Evolutionary conservation across 2,888 invertebrate species (phyloP), one percentile per base, ranked within the genome.

Genomic region (Cheilosia soror): DNA sequence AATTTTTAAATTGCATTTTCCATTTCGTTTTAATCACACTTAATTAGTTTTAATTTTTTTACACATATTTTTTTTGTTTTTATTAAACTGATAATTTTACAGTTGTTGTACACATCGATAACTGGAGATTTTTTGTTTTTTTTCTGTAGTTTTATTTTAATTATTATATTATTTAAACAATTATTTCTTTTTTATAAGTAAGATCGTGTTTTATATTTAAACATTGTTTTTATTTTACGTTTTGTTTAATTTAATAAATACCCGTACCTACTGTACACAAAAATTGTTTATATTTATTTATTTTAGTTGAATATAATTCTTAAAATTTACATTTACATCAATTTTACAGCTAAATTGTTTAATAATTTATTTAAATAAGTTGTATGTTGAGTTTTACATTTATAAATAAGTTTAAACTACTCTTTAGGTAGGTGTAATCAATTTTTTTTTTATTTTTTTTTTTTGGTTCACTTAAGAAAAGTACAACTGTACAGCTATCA

Each of bases 401-500:
- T 47, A 63, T 76, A 85, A 76, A 62, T 77, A 71, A 68, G 44
- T 69, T 82, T 76, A 62, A 81, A 69, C 72, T 77, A 87, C 75
- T 73, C 72, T 71, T 69, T 79, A 75, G 58, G 58, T 72, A 76
- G 51, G 47, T 81, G 68, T 86, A 80, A 82, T 87, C 78, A 81
- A 77, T 88, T 78, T 79, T 73, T 69, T 53, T 69, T 81, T 63
- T 81, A 33, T 51, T 71, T 42, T 76, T 49, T 33, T 44, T 72
- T 76, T 77, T 82, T 82, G 86, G 77, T 86, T 86, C 82, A 86
- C 86, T 82, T 86, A 86, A 82, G 82, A 78, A 78, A 87, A 82
- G 86, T 81, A 87, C 85, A 87, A 87, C 87, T 88, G 88, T 88
- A 88, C 90, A 91, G 90, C 91, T 92, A 92, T 92, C 92, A 92